Evolutionary conservation across 2,888 invertebrate species (phyloP).

Genomic region (Calameuta filiformis): DNA sequence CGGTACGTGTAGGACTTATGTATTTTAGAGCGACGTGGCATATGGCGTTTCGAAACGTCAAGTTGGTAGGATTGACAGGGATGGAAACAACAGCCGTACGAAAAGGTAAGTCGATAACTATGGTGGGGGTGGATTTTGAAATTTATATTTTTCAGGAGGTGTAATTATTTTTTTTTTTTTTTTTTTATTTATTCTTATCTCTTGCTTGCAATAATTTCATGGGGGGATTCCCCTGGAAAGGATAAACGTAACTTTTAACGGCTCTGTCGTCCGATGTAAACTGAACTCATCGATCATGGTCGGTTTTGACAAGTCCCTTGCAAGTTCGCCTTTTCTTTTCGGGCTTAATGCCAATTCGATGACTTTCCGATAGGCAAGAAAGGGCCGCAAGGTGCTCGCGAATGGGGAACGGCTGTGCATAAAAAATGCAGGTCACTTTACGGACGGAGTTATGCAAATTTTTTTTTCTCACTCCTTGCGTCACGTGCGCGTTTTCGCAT

Average conservation of each 20-base stretch:
- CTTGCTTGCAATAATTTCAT: too few relatives aligned
- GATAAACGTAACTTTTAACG: not conserved
- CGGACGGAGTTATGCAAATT: conserved; percentile 53
- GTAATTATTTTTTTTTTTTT: not conserved
- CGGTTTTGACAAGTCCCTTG: conserved; percentile 37
- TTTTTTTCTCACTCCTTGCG: conserved; percentile 58
- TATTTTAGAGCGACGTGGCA: not conserved
- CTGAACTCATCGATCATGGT: conserved; percentile 47
- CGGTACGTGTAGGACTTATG: not conserved
- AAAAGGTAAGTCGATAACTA: not conserved
- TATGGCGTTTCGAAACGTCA: not conserved
- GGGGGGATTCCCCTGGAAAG: not conserved
- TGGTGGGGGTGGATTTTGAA: not conserved
- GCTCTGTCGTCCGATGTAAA: not conserved
- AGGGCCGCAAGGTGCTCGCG: conserved; percentile 42
- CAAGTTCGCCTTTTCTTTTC: conserved; percentile 18
- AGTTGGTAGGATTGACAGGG: not conserved
- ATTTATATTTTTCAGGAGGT: not conserved
- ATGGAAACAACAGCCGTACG: not conserved
- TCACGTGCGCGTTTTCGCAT: conserved; percentile 52
- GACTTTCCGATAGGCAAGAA: conserved; percentile 60
- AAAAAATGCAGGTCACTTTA: conserved; percentile 17
- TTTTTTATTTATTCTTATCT: not conserved
- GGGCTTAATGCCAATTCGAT: conserved; percentile 58
- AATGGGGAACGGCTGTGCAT: conserved; percentile 19